Conservation (phyloP, 2,113 vertebrate genomes). For the Upupa epops region DNA sequence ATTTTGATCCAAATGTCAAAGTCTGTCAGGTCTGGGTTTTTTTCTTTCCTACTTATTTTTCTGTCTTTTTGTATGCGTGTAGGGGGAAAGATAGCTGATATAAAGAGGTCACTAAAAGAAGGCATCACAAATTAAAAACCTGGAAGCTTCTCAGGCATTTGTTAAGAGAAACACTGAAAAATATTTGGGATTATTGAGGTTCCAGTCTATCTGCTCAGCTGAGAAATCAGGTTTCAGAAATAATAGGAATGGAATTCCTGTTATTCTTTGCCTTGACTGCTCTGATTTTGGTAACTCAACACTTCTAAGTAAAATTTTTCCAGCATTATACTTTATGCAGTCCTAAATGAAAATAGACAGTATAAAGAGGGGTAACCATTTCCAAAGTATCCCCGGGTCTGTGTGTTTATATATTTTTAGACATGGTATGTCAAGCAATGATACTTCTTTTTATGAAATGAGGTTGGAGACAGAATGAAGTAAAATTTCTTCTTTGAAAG, state of each 20-base stretch:
- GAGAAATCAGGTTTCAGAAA: not conserved
- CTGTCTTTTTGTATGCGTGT: not conserved
- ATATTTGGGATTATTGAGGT: not conserved
- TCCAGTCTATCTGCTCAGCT: not conserved
- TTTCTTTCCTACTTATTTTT: not conserved
- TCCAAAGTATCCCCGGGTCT: not conserved
- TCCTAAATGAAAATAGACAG: not conserved
- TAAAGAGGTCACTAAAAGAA: not conserved
- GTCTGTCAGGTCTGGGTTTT: accelerated
- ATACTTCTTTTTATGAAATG: not conserved
- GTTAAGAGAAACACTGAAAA: not conserved
- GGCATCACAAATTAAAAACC: not conserved
- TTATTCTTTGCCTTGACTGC: not conserved
- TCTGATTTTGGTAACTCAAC: not conserved
- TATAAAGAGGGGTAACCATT: not conserved
- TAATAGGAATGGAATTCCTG: not conserved
- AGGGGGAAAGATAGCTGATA: not conserved
- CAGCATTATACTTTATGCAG: not conserved
- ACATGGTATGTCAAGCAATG: not conserved
- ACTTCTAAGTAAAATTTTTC: not conserved
- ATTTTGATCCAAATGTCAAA: not conserved
- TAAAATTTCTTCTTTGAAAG: not conserved
- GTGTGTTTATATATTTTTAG: not conserved
- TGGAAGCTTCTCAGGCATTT: not conserved
- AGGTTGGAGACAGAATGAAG: not conserved